Percentiles rank a stretch among this genome's conserved stretches.
Evolutionary conservation across 2,113 vertebrate genomes (phyloP).

Genomic region (Aplodontia rufa): DNA sequence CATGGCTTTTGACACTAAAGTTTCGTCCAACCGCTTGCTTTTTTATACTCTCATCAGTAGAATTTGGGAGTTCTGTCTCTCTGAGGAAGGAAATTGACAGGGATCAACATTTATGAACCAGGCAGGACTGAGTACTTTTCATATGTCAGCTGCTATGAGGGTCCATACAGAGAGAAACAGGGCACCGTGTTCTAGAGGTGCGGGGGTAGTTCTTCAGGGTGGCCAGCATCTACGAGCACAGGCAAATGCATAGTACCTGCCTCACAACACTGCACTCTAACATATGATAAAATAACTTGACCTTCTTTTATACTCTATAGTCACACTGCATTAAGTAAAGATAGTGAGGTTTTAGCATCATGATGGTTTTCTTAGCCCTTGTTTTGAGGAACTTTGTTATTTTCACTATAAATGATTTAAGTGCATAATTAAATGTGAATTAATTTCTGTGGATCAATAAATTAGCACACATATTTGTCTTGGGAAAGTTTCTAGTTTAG

Average conservation of each 20-base stretch:
- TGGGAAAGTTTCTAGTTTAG: background rate
- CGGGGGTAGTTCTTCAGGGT: background rate
- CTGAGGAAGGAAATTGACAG: background rate
- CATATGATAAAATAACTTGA: background rate
- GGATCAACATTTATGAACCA: background rate
- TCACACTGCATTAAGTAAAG: background rate
- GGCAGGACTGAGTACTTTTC: background rate
- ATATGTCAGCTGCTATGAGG: background rate
- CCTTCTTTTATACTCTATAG: background rate
- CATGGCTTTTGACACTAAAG: background rate
- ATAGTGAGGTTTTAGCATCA: background rate
- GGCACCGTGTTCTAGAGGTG: background rate
- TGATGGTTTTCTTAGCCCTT: background rate
- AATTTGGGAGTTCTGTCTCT: background rate
- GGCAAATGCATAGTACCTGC: background rate
- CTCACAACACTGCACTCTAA: background rate
- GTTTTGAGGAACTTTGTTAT: background rate
- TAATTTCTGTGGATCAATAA: background rate
- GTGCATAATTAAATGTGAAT: conserved; percentile 10
- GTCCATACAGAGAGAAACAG: background rate
- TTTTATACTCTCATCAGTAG: background rate
- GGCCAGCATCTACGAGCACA: background rate
- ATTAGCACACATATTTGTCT: background rate
- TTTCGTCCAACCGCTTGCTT: background rate
- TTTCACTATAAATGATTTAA: background rate